Base-by-base conservation (phyloP, 1,140 invertebrate genomes). In the Littorina saxatilis region DNA sequence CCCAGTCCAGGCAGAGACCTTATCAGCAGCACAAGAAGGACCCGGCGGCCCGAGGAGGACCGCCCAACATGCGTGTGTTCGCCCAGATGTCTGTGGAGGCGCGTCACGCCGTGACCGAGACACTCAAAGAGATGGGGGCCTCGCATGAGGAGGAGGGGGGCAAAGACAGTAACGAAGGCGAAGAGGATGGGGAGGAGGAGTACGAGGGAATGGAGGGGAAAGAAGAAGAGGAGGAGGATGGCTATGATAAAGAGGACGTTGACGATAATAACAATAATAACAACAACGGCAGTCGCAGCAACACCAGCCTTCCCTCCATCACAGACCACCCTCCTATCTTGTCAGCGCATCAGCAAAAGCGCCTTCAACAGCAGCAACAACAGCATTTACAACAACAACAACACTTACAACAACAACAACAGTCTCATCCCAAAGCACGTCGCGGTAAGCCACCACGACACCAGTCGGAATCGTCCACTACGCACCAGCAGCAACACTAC, bases 41-140 rank as follows among this genome's bases (percentile, higher is more conserved):
- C 4, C 32, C n/a, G 17, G 32, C 66, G 17, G 35, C 43, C 50
- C 7, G n/a, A 66, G 39, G 76, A 37, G 40, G 5, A 15, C 3
- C 20, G 11, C 29, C 32, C 20, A 50, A 70, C 27, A 70, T 52
- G 61, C 61, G 80, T 4, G 63, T 84, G 37, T 81, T 88, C 73
- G 83, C 84, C 5, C 79, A 86, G n/a, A 88, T 88, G 87, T 88
- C 87, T 7, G 29, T 80, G 27, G 87, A 88, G 75, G 87, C 87
- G 13, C 83, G 83, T n/a, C 81, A 84, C 50, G 87, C 87, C 27
- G 80, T 87, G 47, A 83, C 73, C 15, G 84, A 88, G 75, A 88
- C 86, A 0, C 79, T 86, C 2, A 80, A 74, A 76, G 87, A 85
- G 63, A 84, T 78, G 52, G 39, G 37, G 43, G 76, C 74, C 61